Base-by-base conservation (phyloP, 2,113 vertebrate species). In the Amia ocellicauda region DNA sequence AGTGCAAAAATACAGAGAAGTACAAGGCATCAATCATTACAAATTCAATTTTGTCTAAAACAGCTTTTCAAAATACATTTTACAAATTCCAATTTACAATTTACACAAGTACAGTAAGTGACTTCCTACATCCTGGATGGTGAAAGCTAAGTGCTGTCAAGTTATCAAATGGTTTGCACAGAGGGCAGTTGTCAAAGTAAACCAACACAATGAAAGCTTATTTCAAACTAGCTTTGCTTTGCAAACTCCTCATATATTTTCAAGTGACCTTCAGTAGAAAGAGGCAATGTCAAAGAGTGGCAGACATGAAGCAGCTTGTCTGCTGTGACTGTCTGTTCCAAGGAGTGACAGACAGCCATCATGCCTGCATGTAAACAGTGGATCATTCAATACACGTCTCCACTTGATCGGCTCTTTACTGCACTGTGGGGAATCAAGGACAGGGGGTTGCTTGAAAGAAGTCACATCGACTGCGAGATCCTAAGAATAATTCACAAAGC, bases 211-310 rank as follows among this genome's bases (percentile, higher is more conserved):
- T 29, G 60, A 42, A 40, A 28, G 43, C 28, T 54, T 51, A 58
- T 70, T 73, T 66, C 53, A 67, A 51, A 47, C 67, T 27, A 43
- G 36, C 56, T 50, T 52, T 52, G 53, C 60, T 54, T 43, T 20
- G 42, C 45, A 8, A 26, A 19, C 23, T 31, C 57, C 11, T 60
- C 28, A 53, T 66, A 54, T 53, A 58, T 60, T 63, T 13, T 49
- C 58, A 67, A 47, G n/a, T 78, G 68, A 66, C 79, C 78, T 87
- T 88, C 73, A 78, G 42, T 20, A 11, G 64, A 60, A 16, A 43
- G 78, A 70, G 58, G 68, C 77, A 86, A 75, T 70, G 76, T 76
- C 80, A 74, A 71, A 76, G 55, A 24, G 66, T 68, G 53, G 23
- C 72, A 63, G 56, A 31, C 22, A 20, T 58, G 36, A 45, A 19